These are phyloP conservation scores for Dufourea novaeangliae DNA, from an alignment of 1,140 invertebrate genomes.

Conservation along the genomic window DNA sequence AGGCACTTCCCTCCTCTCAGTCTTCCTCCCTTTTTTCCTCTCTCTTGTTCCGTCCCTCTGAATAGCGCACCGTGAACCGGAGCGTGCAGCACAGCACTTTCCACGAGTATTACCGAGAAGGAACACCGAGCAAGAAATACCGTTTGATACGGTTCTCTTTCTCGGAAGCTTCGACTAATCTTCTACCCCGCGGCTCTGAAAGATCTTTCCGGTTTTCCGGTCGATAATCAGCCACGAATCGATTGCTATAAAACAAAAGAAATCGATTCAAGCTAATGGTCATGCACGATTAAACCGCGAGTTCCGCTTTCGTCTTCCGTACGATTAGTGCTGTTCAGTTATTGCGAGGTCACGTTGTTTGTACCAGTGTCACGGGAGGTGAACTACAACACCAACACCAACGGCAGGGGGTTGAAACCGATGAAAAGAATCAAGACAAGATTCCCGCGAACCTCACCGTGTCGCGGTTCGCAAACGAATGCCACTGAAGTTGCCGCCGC, in stretches of 20 bases:
- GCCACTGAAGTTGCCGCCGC: constrained; percentile 43
- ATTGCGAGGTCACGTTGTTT: neutral
- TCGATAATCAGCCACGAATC: neutral
- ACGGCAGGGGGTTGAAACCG: neutral
- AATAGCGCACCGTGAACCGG: constrained; percentile 60
- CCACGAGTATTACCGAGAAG: constrained; percentile 53
- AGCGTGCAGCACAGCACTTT: constrained; percentile 58
- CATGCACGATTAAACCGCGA: no score
- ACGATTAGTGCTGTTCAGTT: no score
- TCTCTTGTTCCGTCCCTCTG: constrained; percentile 51
- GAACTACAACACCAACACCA: no score
- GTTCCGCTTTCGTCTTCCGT: no score
- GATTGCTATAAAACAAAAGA: no score
- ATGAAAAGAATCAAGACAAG: neutral
- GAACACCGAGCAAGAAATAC: constrained; percentile 24
- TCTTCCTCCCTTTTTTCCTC: constrained; percentile 6
- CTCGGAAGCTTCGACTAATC: no score
- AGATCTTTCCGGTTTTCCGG: neutral
- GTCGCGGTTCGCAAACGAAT: constrained; percentile 61
- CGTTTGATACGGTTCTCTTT: constrained; percentile 18
- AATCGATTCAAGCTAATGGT: no score
- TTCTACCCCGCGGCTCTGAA: neutral
- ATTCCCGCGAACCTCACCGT: constrained; percentile 30
- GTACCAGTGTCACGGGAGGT: neutral
- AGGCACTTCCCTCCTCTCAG: constrained; percentile 4